Evolutionary conservation across 2,113 vertebrate species (phyloP).

Genomic region (Nannospalax galili): DNA sequence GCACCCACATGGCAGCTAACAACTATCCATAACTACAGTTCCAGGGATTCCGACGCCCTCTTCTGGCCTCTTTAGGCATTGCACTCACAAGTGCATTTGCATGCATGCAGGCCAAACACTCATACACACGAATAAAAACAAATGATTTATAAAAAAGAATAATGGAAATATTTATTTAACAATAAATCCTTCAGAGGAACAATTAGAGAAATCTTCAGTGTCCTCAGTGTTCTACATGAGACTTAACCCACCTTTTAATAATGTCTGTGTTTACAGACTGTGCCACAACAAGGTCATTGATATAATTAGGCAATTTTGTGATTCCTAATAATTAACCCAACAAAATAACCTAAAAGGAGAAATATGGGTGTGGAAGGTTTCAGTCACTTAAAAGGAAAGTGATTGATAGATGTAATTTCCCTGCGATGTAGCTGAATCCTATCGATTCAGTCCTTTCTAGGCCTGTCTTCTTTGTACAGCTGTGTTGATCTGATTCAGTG

Average conservation of each 20-base stretch:
- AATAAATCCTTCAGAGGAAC: conserved; percentile 65
- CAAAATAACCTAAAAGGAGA: conserved; percentile 85
- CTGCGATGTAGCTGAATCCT: conserved; percentile 85
- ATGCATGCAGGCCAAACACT: too few species aligned
- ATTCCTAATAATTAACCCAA: conserved; percentile 91
- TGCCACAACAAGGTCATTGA: conserved; percentile 89
- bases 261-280: conserved; percentile 84
- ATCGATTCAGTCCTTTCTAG: conserved; percentile 88
- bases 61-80: too few species aligned
- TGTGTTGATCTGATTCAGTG: conserved; percentile 86
- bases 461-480: conserved; percentile 85
- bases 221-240: conserved; percentile 68
- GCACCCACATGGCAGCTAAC: too few species aligned
- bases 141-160: too few species aligned
- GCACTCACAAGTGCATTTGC: too few species aligned
- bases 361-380: conserved; percentile 84
- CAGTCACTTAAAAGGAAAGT: conserved; percentile 89
- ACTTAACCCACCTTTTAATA: conserved; percentile 84
- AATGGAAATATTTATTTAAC: conserved; percentile 71
- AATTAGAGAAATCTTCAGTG: conserved; percentile 61
- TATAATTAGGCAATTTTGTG: conserved; percentile 89
- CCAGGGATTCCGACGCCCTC: too few species aligned
- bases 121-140: too few species aligned
- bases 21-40: too few species aligned
- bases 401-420: conserved; percentile 93